A percentile compares a stretch with the other conserved stretches of the same genome.
phyloP scores from a whole-genome alignment of 2,888 invertebrate genomes.

The Tinea pellionella region DNA sequence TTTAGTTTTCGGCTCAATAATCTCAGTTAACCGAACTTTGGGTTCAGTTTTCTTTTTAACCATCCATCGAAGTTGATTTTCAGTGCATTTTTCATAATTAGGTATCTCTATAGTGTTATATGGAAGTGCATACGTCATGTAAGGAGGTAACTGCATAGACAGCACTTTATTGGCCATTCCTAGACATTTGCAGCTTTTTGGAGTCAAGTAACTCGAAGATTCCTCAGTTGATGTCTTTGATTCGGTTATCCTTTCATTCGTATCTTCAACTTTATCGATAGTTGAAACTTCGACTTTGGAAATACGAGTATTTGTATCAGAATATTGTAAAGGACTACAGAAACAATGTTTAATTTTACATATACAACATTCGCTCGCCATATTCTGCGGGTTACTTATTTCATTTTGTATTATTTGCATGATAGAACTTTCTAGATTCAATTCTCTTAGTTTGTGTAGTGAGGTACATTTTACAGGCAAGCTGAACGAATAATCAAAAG shows the following conservation, averaged over 20 bases:
- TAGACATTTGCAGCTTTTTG: constrained; percentile 36
- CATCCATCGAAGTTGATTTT: neutral
- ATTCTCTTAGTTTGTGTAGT: constrained; percentile 31
- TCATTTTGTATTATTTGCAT: constrained; percentile 48
- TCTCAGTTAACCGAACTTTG: constrained; percentile 29
- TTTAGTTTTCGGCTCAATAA: constrained; percentile 27
- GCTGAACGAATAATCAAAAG: constrained; percentile 33
- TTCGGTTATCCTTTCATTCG: no score
- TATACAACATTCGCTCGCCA: constrained; percentile 30
- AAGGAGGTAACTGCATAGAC: constrained; percentile 42
- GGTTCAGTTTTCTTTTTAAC: constrained; percentile 19
- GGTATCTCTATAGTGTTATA: constrained; percentile 36
- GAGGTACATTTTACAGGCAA: constrained; percentile 36
- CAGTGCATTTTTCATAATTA: constrained; percentile 39
- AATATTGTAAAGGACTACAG: constrained; percentile 24
- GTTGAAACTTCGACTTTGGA: neutral
- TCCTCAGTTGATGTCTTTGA: constrained; percentile 25
- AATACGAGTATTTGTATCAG: no score
- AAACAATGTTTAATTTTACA: constrained; percentile 41
- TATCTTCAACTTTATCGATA: constrained; percentile 14
- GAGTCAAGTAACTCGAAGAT: constrained; percentile 34
- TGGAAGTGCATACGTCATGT: constrained; percentile 42
- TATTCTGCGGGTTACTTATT: constrained; percentile 29
- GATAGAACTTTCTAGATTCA: constrained; percentile 46
- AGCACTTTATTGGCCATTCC: constrained; percentile 43